Base-by-base conservation (phyloP, 1,140 invertebrate species). In the Rhagoletis pomonella region DNA sequence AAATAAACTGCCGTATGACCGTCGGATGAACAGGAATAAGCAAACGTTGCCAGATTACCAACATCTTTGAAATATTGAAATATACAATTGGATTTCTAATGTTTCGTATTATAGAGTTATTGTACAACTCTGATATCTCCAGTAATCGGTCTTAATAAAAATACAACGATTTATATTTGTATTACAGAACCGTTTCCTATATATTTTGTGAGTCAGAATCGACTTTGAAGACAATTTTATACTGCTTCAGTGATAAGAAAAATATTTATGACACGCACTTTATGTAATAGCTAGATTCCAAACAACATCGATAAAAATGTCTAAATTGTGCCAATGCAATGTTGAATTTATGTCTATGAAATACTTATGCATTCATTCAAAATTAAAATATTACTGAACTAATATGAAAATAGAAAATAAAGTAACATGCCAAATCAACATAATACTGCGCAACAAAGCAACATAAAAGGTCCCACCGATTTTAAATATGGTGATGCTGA, bases 401-500 rank as follows among this genome's bases (percentile, higher is more conserved):
- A 69, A 12, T 86, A 50, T 29, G 64, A 55, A 69, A n/a, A 55
- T 17, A 67, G 47, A 58, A 42, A 10, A 47, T 58, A 39, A 86
- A 73, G 65, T 55, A 67, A 86, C 7, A 69, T 58, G 50, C 39
- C 50, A 0, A 69, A 44, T 55, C 39, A 86, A 86, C 9, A 59
- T 44, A 58, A 29, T 44, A 59, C n/a, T 73, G 67, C 58, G 29
- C 65, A 6, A 55, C 67, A 87, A 87, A 73, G 60, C 39, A 77
- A 62, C 39, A 85, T 64, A 65, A 47, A 55, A 55, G 73, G 29
- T 9, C 44, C 62, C 39, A 85, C 14, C 50, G 73, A 85, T 50
- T 65, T 64, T 9, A 88, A 89, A 89, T 89, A 86, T 55, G 87
- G 87, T 12, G 88, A 89, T 65, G 69, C 55, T n/a, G 88, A 89